A percentile compares a stretch with the other conserved stretches of the same genome.
Conservation (phyloP, 1,140 invertebrate species). For the silkworm (Bombyx mori) region ASM3026992v2 NC_085118.1:7936501-7937000, state of each 20-base stretch:
- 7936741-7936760: background rate
- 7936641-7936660: too few relatives aligned
- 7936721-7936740: slow-evolving; percentile 9
- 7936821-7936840: background rate
- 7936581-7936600: slow-evolving; percentile 59
- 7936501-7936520: slow-evolving; percentile 40
- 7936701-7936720: too few relatives aligned
- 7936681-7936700: too few relatives aligned
- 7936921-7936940: background rate
- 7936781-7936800: background rate
- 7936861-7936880: too few relatives aligned
- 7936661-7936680: too few relatives aligned
- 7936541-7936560: slow-evolving; percentile 55
- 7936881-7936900: too few relatives aligned
- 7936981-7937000: slow-evolving; percentile 33
- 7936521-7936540: slow-evolving; percentile 36
- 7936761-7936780: background rate
- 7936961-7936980: slow-evolving; percentile 54
- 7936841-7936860: too few relatives aligned
- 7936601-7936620: slow-evolving; percentile 46
- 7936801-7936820: background rate
- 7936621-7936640: slow-evolving; percentile 7
- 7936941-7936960: slow-evolving; percentile 30
- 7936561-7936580: slow-evolving; percentile 59
- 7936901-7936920: background rate